These are phyloP conservation scores for Heliconius himera DNA, from an alignment of 1,140 invertebrate species.

Conservation along the genomic window DNA sequence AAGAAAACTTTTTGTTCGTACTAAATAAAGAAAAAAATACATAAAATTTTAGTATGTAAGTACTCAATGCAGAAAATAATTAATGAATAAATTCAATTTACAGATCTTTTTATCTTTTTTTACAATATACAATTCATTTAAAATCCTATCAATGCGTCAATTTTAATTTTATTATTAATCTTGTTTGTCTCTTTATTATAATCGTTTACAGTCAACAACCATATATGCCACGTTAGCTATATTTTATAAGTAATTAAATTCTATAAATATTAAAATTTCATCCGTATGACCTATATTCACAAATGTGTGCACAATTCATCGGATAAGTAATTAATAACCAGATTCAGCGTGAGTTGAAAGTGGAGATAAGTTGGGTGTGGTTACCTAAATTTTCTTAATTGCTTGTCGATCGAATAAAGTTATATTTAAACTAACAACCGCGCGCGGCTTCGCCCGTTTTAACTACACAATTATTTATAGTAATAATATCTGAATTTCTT, in stretches of 20 bases:
- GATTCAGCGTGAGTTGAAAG: neutral
- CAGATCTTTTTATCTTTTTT: no score
- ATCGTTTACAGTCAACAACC: neutral
- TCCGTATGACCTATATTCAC: neutral
- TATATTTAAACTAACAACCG: neutral
- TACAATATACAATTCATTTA: no score
- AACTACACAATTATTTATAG: no score
- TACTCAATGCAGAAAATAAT: no score
- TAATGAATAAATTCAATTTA: no score
- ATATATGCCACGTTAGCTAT: neutral
- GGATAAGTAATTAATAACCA: neutral
- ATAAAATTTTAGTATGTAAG: no score
- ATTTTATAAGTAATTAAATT: neutral
- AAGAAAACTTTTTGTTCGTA: no score
- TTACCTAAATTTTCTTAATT: neutral
- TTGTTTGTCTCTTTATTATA: neutral
- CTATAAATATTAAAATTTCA: neutral
- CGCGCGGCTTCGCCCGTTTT: no score
- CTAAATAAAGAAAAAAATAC: no score
- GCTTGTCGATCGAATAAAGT: neutral
- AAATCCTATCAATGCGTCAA: no score
- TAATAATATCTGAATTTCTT: no score
- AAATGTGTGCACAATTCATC: neutral
- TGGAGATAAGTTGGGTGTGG: neutral
- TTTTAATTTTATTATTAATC: no score